Percentiles rank a stretch among this genome's conserved stretches.
These are phyloP conservation scores for Tapera naevia DNA, from an alignment of 2,797 vertebrate genomes.

Conservation along the genomic window DNA sequence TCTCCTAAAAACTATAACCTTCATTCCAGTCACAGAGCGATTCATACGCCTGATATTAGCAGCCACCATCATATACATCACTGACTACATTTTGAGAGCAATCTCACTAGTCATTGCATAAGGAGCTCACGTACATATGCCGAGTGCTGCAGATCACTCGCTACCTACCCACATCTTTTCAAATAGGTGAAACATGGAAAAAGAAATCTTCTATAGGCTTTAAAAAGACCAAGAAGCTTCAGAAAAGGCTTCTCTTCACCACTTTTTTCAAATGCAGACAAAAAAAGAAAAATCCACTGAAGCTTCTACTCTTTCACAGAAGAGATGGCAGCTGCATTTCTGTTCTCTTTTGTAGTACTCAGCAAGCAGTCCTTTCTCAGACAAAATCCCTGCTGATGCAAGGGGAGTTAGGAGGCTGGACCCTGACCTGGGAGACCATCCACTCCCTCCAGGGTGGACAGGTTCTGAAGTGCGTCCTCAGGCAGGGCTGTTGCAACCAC, in stretches of 20 bases:
- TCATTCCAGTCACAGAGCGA: background rate
- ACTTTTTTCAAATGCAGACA: background rate
- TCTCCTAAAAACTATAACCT: background rate
- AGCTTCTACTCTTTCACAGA: background rate
- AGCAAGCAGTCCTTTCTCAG: background rate
- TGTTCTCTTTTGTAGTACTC: background rate
- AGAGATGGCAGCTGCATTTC: background rate
- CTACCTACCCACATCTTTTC: constrained; percentile 13
- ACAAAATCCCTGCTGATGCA: background rate
- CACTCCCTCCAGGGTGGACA: fast-evolving
- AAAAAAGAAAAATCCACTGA: background rate
- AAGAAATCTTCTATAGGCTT: background rate
- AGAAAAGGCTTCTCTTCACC: background rate
- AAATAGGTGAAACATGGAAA: background rate
- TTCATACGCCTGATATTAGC: background rate
- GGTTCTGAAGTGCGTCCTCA: background rate
- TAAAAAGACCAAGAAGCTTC: background rate
- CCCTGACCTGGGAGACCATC: background rate
- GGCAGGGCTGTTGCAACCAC: background rate
- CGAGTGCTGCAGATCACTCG: background rate
- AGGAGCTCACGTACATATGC: background rate
- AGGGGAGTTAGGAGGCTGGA: background rate
- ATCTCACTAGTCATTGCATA: background rate
- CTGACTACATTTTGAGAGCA: background rate
- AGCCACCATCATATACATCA: background rate